Percentiles rank a stretch among this genome's conserved stretches.
Evolutionary conservation across 1,140 invertebrate genomes (phyloP).

Genomic region (Drosophila azteca): DNA sequence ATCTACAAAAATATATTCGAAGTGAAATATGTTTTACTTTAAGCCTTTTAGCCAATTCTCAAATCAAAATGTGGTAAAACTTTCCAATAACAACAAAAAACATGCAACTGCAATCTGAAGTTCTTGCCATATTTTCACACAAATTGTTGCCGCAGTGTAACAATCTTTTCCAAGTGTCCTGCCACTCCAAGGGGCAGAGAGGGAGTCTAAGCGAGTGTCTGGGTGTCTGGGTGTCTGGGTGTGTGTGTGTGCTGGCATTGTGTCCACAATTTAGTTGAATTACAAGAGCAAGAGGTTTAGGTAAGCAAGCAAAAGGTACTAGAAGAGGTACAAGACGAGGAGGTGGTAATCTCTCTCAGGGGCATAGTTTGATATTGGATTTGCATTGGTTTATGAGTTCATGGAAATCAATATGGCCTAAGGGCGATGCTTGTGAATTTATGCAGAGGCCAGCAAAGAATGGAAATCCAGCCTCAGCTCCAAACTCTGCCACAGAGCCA

Average conservation of each 20-base stretch:
- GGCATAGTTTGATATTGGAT: slow-evolving; percentile 53
- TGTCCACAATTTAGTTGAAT: slow-evolving; percentile 26
- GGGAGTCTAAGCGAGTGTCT: not conserved
- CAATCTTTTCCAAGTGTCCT: slow-evolving; percentile 14
- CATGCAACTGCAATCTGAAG: too few relatives aligned
- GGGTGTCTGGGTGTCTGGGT: not conserved
- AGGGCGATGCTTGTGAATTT: slow-evolving; percentile 24
- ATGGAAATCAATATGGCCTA: slow-evolving; percentile 53
- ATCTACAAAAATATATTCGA: too few relatives aligned
- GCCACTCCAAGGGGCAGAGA: too few relatives aligned
- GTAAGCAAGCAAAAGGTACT: slow-evolving; percentile 24
- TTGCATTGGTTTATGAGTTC: slow-evolving; percentile 22
- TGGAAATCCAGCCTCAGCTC: slow-evolving; percentile 1
- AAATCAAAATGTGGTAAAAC: not conserved
- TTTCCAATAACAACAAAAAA: slow-evolving; percentile 25
- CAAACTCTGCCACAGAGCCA: not conserved
- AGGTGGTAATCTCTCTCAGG: slow-evolving; percentile 54
- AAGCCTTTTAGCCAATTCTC: too few relatives aligned
- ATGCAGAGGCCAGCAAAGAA: slow-evolving; percentile 45
- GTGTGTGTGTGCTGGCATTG: not conserved
- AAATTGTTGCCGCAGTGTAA: slow-evolving; percentile 1
- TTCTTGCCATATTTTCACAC: not conserved
- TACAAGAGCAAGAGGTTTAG: slow-evolving; percentile 48
- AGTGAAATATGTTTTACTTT: too few relatives aligned
- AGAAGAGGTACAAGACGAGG: too few relatives aligned